Base-by-base conservation (phyloP, 2,113 vertebrate species). In the Varanus salvator region DNA sequence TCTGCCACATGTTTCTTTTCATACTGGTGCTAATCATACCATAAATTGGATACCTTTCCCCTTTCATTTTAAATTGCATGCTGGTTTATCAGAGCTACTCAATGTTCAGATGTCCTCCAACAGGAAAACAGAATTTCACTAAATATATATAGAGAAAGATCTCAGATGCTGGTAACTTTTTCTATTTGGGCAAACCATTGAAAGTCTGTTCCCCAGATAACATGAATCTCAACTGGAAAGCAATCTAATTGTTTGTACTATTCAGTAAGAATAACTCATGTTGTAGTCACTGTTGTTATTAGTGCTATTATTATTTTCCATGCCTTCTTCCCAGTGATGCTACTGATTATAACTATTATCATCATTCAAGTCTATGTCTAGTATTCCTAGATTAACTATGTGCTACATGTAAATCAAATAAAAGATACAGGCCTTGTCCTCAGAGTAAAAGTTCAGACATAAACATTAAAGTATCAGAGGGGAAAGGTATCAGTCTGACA, bases 1-100 rank as follows among this genome's bases (percentile, higher is more conserved):
- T 88, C 89, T 93, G 80, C 57, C 52, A 44, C 15, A 68, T 1
- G 0, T 92, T 95, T 95, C 82, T 92, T 31, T 71, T 88, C 54
- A 34, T 29, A 5, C 76, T 60, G 57, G 11, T 88, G 29, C 15
- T 90, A 90, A 83, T 76, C 50, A 44, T 17, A 75, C 0, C 1
- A 6, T 7, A 77, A 15, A 88, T 7, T 11, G 25, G 88, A 86
- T 1, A 3, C n/a, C 89, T 57, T 21, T 8, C 17, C 60, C 84
- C 69, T 89, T 87, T 85, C 3, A 15, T 64, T 12, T 54, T 77
- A 72, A 89, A 94, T 90, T 19, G 1, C 14, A 6, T 72, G 80
- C 0, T 1, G 72, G 66, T 88, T 77, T 66, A 38, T 23, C 27
- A 52, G 3, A 85, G 29, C 57, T 57, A 52, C 34, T 25, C 60